These are phyloP conservation scores for Trichonephila inaurata DNA, from an alignment of 1,140 invertebrate species.

Conservation along the genomic window DNA sequence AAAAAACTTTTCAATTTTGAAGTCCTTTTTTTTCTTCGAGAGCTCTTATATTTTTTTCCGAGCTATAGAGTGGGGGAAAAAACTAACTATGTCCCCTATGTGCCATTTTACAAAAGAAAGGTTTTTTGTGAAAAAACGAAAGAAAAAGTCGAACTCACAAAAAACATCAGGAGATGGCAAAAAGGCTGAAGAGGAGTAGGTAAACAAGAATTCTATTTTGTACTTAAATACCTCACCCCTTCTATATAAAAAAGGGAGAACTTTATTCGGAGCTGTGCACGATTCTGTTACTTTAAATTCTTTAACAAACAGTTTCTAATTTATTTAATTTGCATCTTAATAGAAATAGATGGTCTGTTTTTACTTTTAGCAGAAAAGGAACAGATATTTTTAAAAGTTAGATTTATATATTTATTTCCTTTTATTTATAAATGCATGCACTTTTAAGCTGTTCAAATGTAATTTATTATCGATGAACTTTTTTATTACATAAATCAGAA, in stretches of 20 bases:
- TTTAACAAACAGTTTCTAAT: background rate
- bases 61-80: background rate
- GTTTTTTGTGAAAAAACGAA: background rate
- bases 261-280: background rate
- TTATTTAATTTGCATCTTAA: constrained; percentile 25
- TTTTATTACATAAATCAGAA: no score
- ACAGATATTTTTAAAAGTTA: no score
- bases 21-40: background rate
- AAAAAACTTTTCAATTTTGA: constrained; percentile 56
- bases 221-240: background rate
- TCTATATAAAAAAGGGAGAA: background rate
- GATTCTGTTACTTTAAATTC: background rate
- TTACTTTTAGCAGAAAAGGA: no score
- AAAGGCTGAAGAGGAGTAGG: background rate
- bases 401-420: no score
- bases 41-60: background rate
- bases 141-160: background rate
- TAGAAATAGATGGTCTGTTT: background rate
- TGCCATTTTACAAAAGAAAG: background rate
- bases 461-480: no score
- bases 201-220: background rate
- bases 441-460: no score
- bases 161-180: no score
- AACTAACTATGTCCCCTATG: constrained; percentile 17
- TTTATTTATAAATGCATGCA: no score